Evolutionary conservation across 2,888 invertebrate genomes (phyloP), one percentile per base, ranked within the genome.

Genomic region (Macaria notata): DNA sequence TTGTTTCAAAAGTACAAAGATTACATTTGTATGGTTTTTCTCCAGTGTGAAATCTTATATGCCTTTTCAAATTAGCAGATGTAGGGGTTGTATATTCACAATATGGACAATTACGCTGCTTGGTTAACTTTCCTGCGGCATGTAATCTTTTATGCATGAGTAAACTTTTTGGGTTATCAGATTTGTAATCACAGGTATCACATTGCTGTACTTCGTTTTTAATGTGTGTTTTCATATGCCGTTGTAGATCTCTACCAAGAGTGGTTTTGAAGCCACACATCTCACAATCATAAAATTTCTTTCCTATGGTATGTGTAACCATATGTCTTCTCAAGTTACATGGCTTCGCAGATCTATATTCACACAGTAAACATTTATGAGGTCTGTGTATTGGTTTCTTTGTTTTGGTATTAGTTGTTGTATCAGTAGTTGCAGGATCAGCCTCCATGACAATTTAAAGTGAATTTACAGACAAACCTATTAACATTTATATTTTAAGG

Each of bases 1-100:
- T 45, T 31, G 45, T 5, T 45, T 30, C 31, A 45, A 29, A 45
- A 31, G 6, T 9, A 9, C 45, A 45, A 4, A 31, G 4, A 29
- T 30, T 7, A n/a, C 45, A 45, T 45, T 45, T 45, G 31, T 31
- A 31, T 5, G 9, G 39, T 7, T 30, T 39, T 3, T 48, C 30
- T 30, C n/a, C 31, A 9, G 19, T 39, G 9, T 47, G 47, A 19
- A 36, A 47, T 47, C 47, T 47, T 9, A 38, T 38, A 31, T 45
- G 45, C 3, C 45, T 7, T 45, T 45, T 45, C 4, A 45, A 4
- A 29, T 45, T 45, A 8, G 31, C 31, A 7, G 31, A 31, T 8
- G 8, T 30, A 9, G 3, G 3, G 1, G 45, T 29, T 45, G 19
- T 9, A 9, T 45, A 45, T 4, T 45, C 45, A 31, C 45, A 45